Evolutionary conservation across 2,113 vertebrate species (phyloP), one percentile per base, ranked within the genome.

Genomic region (Parus major): DNA sequence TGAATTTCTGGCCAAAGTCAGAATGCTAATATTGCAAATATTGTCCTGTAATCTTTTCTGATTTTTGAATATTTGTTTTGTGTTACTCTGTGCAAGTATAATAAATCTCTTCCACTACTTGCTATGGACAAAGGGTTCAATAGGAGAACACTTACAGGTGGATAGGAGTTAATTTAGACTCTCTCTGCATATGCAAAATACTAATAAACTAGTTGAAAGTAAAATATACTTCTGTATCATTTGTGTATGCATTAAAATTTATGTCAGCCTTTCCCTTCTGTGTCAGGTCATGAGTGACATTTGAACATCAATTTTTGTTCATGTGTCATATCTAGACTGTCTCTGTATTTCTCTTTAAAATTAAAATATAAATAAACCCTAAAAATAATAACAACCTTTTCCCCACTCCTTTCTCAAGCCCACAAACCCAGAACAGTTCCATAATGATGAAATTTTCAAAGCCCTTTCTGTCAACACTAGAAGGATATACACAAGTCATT

Each of bases 271-370:
- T 77, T 86, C 21, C 15, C 31, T 77, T 83, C 64, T 78, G 15
- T 93, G 88, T 92, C 86, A 95, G 71, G 56, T 73, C 71, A 77
- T 90, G 57, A 92, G 22, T 94, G 88, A 77, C 82, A 84, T 93
- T 94, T 93, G 39, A 97, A 79, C 60, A 86, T 56, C 23, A 84
- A 60, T 82, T 94, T 96, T 73, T 90, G 56, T 90, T 95, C 78
- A 64, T 59, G 12, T 91, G 31, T 73, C 73, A 68, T 82, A 94
- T 75, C 61, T 88, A 61, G 68, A 88, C 75, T 93, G 47, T 84
- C 61, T 92, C 57, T 83, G 56, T 17, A 46, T 83, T 96, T 79
- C 35, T 96, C 21, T 88, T 72, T 42, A 88, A 93, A 39, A 39
- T 39, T 39, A 12, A 39, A 39, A 39, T 39, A 39, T 39, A 39